These are phyloP conservation scores for Proisotoma minuta DNA, from an alignment of 2,888 invertebrate genomes.

Conservation along the genomic window DNA sequence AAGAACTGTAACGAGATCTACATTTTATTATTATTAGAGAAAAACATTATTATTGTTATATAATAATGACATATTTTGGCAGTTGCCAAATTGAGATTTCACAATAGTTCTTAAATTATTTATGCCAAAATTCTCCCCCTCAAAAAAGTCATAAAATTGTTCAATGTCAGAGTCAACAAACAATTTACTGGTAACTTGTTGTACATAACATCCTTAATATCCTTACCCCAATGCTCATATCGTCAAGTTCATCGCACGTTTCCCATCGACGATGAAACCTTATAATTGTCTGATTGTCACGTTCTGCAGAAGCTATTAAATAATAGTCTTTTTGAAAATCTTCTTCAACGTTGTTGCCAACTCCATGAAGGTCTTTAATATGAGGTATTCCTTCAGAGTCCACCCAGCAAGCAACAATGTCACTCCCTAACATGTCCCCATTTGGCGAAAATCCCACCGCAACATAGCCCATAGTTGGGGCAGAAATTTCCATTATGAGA, in stretches of 20 bases:
- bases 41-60: no score
- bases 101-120: no score
- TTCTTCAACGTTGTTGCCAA: slow-evolving; percentile 32
- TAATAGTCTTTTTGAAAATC: slow-evolving; percentile 49
- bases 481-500: slow-evolving; percentile 77
- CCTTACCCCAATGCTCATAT: slow-evolving; percentile 36
- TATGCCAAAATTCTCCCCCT: no score
- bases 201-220: no score
- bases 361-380: slow-evolving; percentile 47
- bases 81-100: no score
- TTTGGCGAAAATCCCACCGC: slow-evolving; percentile 80
- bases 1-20: no score
- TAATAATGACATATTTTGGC: no score
- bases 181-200: no score
- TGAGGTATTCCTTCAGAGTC: slow-evolving; percentile 54
- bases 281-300: slow-evolving; percentile 49
- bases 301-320: slow-evolving; percentile 48
- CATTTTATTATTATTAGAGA: no score
- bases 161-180: no score
- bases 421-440: slow-evolving; percentile 73
- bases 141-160: no score
- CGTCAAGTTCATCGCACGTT: slow-evolving; percentile 49
- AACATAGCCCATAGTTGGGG: slow-evolving; percentile 76
- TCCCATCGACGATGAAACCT: slow-evolving; percentile 49
- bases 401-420: slow-evolving; percentile 86